Evolutionary conservation across 2,113 vertebrate genomes (phyloP), one percentile per base, ranked within the genome.

Genomic region (Mastomys natalensis): DNA sequence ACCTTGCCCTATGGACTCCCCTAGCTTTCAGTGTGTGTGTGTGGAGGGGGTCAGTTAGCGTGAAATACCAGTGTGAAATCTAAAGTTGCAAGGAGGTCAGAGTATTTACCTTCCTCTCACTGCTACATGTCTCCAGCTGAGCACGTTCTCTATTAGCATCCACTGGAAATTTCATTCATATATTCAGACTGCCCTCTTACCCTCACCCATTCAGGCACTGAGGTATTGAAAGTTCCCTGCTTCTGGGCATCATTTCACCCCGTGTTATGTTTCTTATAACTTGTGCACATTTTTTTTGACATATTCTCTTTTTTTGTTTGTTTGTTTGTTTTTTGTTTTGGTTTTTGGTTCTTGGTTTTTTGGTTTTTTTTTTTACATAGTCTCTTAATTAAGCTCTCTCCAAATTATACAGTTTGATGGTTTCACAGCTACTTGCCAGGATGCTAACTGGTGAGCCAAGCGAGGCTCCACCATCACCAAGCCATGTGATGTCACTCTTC

Each of bases 351-450:
- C 6, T 48, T 48, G 45, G 45, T 48, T 48, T 48, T 48, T 48
- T n/a, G n/a, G n/a, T 48, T 48, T 48, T 48, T 48, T 48, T 48
- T 29, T 93, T 34, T 1, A n/a, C 51, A 48, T 4, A 51, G 58
- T 86, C 66, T 72, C 40, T 89, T 62, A 87, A 74, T 96, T 92
- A 87, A 96, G 62, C 73, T 29, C 72, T 72, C 72, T 85, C 84
- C 22, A 48, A 86, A 62, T 70, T 43, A 77, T 22, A 89, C 62
- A 58, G 0, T 51, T 58, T 74, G 73, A 93, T 73, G 21, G 5
- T n/a, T 55, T 74, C 84, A 89, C 64, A 55, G 68, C 62, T 84
- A 66, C 87, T 81, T 93, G 90, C 78, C 90, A 92, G 88, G 85
- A 43, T 34, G 40, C 58, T 48, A 16, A 58, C 92, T 64, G 73